These are phyloP conservation scores for Limnephilus marmoratus DNA, from an alignment of 2,888 invertebrate species.

Conservation along the genomic window DNA sequence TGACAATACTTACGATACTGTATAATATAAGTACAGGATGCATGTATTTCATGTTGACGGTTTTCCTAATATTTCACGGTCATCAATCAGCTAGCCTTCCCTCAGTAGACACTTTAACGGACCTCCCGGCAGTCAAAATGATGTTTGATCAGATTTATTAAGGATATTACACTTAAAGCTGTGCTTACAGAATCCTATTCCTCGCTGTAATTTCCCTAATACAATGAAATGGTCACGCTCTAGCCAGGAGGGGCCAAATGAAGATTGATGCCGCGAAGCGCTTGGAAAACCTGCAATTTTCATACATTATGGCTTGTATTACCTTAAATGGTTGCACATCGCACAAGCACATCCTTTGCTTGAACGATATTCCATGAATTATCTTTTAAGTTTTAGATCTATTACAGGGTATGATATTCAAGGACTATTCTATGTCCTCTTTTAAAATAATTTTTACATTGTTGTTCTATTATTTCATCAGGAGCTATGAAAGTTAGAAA, in stretches of 20 bases:
- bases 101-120: neutral
- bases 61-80: neutral
- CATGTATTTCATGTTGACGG: neutral
- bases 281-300: neutral
- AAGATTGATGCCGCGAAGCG: slow-evolving; percentile 53
- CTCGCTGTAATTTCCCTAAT: slow-evolving; percentile 20
- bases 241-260: slow-evolving; percentile 47
- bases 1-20: no score
- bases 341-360: neutral
- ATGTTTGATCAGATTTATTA: neutral
- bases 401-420: neutral
- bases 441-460: no score
- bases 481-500: no score
- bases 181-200: neutral
- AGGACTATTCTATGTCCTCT: no score
- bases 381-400: neutral
- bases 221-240: slow-evolving; percentile 58
- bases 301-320: neutral
- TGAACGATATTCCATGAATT: neutral
- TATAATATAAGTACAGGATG: neutral
- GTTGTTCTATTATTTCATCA: no score
- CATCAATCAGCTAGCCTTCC: neutral
- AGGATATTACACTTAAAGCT: neutral
- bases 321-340: slow-evolving; percentile 7
- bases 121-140: neutral